Evolutionary conservation across 2,797 vertebrate genomes (phyloP).

Genomic region (Lerista edwardsae): DNA sequence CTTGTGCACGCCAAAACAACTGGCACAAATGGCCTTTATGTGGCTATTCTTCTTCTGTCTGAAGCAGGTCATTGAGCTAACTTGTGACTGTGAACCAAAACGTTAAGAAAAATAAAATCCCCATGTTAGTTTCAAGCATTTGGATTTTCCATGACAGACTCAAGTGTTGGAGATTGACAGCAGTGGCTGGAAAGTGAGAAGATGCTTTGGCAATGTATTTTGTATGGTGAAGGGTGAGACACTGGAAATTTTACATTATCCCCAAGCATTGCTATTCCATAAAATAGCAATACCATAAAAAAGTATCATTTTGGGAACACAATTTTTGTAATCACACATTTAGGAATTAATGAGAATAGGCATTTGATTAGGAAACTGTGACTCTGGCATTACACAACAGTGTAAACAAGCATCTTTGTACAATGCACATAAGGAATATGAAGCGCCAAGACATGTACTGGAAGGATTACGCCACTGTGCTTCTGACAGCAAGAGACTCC

Average conservation of each 20-base stretch:
- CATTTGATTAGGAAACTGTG: constrained; percentile 34
- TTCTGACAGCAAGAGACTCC: constrained; percentile 61
- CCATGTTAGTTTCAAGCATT: constrained; percentile 10
- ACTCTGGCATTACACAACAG: constrained; percentile 41
- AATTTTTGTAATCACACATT: constrained; percentile 31
- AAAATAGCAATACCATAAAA: background rate
- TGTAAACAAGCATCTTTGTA: constrained; percentile 32
- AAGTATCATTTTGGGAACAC: background rate
- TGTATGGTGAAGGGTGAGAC: no score
- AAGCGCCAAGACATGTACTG: constrained; percentile 59
- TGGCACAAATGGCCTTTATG: constrained; percentile 5
- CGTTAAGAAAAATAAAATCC: constrained; percentile 1
- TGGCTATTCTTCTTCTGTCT: constrained; percentile 43
- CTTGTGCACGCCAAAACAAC: constrained; percentile 40
- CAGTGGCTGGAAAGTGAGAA: background rate
- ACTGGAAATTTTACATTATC: background rate
- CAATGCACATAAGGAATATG: constrained; percentile 14
- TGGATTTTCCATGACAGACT: constrained; percentile 21
- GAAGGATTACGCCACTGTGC: constrained; percentile 59
- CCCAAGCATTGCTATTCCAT: background rate
- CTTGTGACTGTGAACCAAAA: constrained; percentile 13
- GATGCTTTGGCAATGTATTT: background rate
- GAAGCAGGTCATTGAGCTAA: constrained; percentile 31
- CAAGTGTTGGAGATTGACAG: constrained; percentile 27
- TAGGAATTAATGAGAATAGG: constrained; percentile 7